Conservation (phyloP, 2,888 invertebrate species). For the Chouioia cunea region DNA sequence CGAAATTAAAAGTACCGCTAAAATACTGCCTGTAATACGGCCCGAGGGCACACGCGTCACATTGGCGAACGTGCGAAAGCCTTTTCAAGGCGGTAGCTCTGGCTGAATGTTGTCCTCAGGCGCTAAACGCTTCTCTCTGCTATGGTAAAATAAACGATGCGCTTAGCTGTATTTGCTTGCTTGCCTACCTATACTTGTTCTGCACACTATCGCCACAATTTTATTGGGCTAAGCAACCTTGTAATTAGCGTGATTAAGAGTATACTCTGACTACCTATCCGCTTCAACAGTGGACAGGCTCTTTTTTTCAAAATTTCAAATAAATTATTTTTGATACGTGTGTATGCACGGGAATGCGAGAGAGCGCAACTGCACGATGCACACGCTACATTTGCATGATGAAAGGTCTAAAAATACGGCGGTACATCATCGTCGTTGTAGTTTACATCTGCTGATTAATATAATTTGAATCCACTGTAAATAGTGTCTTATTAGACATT, state of each 20-base stretch:
- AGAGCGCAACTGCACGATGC: too few species aligned
- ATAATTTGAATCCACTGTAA: not conserved
- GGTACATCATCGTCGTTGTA: not conserved
- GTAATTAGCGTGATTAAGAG: conserved; percentile 47
- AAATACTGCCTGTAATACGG: conserved; percentile 63
- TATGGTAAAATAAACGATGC: conserved; percentile 18
- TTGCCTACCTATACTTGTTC: not conserved
- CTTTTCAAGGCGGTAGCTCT: not conserved
- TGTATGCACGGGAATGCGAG: too few species aligned
- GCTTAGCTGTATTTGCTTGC: conserved; percentile 34
- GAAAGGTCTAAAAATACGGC: conserved; percentile 4
- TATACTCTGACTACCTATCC: conserved; percentile 23
- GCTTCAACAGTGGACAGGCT: conserved; percentile 14
- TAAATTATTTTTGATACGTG: conserved; percentile 36
- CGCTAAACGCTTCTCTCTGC: conserved; percentile 9
- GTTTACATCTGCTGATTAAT: not conserved
- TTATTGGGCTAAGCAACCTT: conserved; percentile 40
- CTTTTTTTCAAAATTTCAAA: conserved; percentile 14
- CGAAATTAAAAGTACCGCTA: conserved; percentile 67
- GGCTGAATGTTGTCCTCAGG: conserved; percentile 34
- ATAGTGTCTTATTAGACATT: not conserved
- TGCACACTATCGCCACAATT: not conserved
- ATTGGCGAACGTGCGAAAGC: conserved; percentile 37
- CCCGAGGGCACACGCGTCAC: conserved; percentile 31
- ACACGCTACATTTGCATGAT: conserved; percentile 6